Evolutionary conservation across 2,888 invertebrate genomes (phyloP).

Genomic region (Drosophila testacea): DNA sequence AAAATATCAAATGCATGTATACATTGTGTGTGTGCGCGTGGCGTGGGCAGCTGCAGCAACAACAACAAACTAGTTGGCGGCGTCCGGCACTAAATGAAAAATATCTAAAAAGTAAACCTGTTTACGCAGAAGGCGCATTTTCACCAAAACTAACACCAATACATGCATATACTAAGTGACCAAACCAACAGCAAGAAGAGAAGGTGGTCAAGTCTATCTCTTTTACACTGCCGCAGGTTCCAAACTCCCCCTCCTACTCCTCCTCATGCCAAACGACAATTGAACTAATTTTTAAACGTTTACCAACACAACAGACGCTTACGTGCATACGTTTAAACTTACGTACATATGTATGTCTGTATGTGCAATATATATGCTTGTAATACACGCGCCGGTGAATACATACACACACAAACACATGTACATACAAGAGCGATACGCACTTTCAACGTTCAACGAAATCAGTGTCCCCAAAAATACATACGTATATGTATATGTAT

Average conservation of each 20-base stretch:
- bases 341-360: slow-evolving; percentile 8
- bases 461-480: slow-evolving; percentile 68
- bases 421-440: slow-evolving; percentile 32
- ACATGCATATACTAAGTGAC: slow-evolving; percentile 12
- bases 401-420: slow-evolving; percentile 12
- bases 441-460: slow-evolving; percentile 54
- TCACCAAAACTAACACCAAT: slow-evolving; percentile 55
- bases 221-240: slow-evolving; percentile 14
- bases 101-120: slow-evolving; percentile 56
- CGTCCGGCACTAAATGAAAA: slow-evolving; percentile 58
- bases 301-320: slow-evolving; percentile 44
- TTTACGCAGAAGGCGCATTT: slow-evolving; percentile 63
- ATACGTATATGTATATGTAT: slow-evolving; percentile 13
- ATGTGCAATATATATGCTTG: not conserved
- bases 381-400: slow-evolving; percentile 40
- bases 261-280: slow-evolving; percentile 41
- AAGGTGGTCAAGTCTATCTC: slow-evolving; percentile 41
- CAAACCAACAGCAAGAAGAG: slow-evolving; percentile 28
- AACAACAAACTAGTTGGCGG: slow-evolving; percentile 39
- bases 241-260: slow-evolving; percentile 21
- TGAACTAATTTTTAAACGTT: slow-evolving; percentile 66
- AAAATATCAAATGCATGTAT: slow-evolving; percentile 20
- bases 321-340: slow-evolving; percentile 5
- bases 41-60: slow-evolving; percentile 60
- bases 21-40: slow-evolving; percentile 41